Evolutionary conservation across 1,140 invertebrate genomes (phyloP), one percentile per base, ranked within the genome.

Genomic region (Euborellia annulipes): DNA sequence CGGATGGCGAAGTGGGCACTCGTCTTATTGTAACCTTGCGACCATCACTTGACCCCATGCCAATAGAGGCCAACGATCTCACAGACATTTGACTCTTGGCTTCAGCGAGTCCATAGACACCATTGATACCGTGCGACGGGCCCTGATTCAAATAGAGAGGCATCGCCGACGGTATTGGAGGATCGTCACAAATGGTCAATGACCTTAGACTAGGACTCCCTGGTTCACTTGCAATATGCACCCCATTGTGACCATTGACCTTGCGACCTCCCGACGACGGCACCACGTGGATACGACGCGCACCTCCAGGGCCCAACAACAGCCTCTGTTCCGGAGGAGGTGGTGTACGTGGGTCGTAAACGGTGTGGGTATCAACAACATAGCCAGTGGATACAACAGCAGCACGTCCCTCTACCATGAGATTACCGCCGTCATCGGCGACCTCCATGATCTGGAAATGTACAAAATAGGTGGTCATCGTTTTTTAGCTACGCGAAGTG

Each of bases 21-120:
- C 80, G 69, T 54, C 78, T 66, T 47, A 87, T 81, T 50, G 83
- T 82, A 67, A 87, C 72, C 66, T 81, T 82, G 51, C 79, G 71
- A n/a, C 84, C 84, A 62, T 87, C 82, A 18, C 82, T 85, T 41
- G 81, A 86, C 2, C 84, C 84, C 73, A 87, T 78, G 20, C 82
- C 83, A 50, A 87, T 82, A 20, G 82, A 85, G 39, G 81, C 79
- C 49, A 85, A 70, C 20, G 80, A 84, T 39, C 77, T 70, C 22
- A 83, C 72, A 7, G 82, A 83, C 13, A 75, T 69, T 27, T 27
- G 23, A 27, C 23, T 27, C 11, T 27, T 27, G 23, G 73, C 73
- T 57, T 78, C 76, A 37, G 66, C 65, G 51, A 65, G 4, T 6
- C 23, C 23, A 27, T 27, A 27, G 11, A 27, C 23, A 6, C 23